A percentile compares a stretch with the other conserved stretches of the same genome.
These are phyloP conservation scores for Apis laboriosa DNA, from an alignment of 1,140 invertebrate species.

Conservation along the genomic window DNA sequence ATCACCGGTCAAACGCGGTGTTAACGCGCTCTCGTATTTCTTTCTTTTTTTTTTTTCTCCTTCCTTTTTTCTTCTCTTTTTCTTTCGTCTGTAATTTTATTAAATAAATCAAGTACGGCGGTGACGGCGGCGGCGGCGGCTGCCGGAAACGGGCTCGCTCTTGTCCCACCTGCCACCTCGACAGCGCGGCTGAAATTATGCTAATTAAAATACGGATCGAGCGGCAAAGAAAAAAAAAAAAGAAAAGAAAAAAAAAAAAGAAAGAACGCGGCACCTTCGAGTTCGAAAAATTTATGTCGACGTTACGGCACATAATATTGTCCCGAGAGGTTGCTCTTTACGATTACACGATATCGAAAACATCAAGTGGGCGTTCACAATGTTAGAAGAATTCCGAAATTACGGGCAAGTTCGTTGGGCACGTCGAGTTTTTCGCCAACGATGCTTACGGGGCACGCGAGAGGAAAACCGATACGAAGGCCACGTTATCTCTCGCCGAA, in stretches of 20 bases:
- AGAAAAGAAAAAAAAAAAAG: background rate
- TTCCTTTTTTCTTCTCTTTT: background rate
- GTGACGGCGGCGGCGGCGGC: slow-evolving; percentile 19
- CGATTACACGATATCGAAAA: slow-evolving; percentile 38
- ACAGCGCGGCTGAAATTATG: slow-evolving; percentile 45
- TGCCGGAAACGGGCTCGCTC: slow-evolving; percentile 45
- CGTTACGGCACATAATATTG: slow-evolving; percentile 28
- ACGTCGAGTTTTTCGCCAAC: background rate
- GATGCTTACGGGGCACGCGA: slow-evolving; percentile 5
- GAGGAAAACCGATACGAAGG: slow-evolving; percentile 8
- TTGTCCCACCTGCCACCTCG: slow-evolving; percentile 41
- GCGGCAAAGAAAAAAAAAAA: background rate
- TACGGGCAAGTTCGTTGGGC: slow-evolving; percentile 11
- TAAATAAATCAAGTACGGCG: slow-evolving; percentile 46
- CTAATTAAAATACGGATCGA: slow-evolving; percentile 47
- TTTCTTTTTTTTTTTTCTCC: no score
- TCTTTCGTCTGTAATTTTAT: slow-evolving; percentile 47
- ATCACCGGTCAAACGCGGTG: background rate
- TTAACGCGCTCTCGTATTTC: background rate
- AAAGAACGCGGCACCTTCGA: background rate
- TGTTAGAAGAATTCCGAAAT: slow-evolving; percentile 37
- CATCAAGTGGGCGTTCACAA: slow-evolving; percentile 33
- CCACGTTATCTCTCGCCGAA: background rate
- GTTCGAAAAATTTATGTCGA: slow-evolving; percentile 31
- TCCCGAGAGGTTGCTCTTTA: slow-evolving; percentile 17